Evolutionary conservation across 2,113 vertebrate species (phyloP).

Genomic region (Isichthys henryi): DNA sequence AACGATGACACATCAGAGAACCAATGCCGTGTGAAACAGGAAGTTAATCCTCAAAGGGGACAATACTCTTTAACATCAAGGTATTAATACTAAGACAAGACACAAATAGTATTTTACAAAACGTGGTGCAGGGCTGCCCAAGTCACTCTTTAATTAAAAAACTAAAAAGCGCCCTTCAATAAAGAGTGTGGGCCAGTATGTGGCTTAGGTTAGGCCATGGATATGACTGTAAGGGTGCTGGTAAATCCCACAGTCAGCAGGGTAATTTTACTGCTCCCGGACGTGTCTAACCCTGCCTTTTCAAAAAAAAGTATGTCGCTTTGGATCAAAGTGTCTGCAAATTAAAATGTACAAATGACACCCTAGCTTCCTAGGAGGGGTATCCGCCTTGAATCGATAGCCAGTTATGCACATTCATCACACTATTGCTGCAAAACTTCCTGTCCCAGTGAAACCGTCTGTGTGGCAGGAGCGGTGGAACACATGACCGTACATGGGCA

Average conservation of each 20-base stretch:
- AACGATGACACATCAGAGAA: background rate
- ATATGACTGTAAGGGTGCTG: background rate
- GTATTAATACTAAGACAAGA: background rate
- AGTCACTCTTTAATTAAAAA: background rate
- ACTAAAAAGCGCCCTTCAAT: background rate
- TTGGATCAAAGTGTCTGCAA: background rate
- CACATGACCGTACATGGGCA: conserved; percentile 66
- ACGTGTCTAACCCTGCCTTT: background rate
- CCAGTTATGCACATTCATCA: background rate
- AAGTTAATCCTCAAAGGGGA: background rate
- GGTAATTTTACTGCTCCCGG: background rate
- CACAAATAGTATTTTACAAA: background rate
- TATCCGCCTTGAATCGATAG: background rate
- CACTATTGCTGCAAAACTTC: conserved; percentile 41
- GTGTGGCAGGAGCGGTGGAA: background rate
- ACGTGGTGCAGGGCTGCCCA: background rate
- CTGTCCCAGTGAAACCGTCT: conserved; percentile 48
- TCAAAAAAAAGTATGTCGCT: background rate
- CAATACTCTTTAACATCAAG: background rate
- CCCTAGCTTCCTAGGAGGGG: background rate
- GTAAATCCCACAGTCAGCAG: background rate
- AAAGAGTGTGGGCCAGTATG: background rate
- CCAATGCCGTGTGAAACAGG: background rate
- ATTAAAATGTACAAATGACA: background rate
- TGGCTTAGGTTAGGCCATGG: background rate